phyloP scores from a whole-genome alignment of 2,888 invertebrate species.

The Philereme transversata region DNA sequence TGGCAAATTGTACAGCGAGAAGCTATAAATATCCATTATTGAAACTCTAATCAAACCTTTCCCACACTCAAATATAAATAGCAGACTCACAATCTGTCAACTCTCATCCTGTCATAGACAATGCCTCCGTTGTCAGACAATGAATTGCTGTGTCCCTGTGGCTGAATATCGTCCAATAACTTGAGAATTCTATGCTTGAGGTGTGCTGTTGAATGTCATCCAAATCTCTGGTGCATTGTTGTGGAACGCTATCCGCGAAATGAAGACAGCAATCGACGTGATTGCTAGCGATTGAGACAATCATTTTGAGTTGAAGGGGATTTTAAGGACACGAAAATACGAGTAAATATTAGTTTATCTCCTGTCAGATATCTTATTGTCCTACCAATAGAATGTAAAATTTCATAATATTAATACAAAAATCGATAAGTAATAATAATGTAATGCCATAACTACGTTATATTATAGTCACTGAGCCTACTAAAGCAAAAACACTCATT shows the following conservation, averaged over 20 bases:
- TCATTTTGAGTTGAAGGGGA: constrained; percentile 1
- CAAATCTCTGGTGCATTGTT: constrained; percentile 11
- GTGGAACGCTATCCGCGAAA: constrained; percentile 18
- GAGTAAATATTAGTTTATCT: too few relatives aligned
- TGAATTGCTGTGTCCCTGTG: constrained; percentile 6
- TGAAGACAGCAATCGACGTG: constrained; percentile 15
- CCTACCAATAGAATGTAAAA: too few relatives aligned
- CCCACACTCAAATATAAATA: constrained; percentile 18
- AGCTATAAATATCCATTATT: too few relatives aligned
- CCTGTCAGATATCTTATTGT: too few relatives aligned
- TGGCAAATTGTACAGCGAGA: too few relatives aligned
- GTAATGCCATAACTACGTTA: too few relatives aligned
- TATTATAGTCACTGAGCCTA: too few relatives aligned
- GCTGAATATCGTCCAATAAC: constrained; percentile 25
- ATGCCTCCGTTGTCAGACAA: constrained; percentile 24
- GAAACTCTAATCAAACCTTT: not conserved
- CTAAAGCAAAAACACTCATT: too few relatives aligned
- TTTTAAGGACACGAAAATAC: not conserved
- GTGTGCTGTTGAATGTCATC: constrained; percentile 18
- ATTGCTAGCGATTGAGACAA: constrained; percentile 12
- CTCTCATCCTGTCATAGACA: constrained; percentile 24
- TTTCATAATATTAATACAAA: too few relatives aligned
- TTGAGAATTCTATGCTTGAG: constrained; percentile 14
- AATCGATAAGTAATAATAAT: too few relatives aligned
- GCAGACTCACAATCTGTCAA: constrained; percentile 21